Evolutionary conservation across 2,888 invertebrate genomes (phyloP).

Genomic region (Tryphoninae sp.): DNA sequence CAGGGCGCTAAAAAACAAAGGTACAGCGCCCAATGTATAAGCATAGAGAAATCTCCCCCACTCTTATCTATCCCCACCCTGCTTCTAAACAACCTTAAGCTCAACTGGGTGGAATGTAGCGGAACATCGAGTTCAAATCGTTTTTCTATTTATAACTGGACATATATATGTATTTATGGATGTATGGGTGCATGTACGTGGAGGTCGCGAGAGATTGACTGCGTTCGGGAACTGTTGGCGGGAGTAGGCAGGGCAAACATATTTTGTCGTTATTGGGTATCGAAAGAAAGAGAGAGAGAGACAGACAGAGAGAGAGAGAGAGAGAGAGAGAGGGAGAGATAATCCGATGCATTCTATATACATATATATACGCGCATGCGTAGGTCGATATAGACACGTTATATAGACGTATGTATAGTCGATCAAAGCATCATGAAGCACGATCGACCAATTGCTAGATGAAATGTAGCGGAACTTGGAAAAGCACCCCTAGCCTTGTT

Average conservation of each 20-base stretch:
- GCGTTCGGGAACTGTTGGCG: conserved; percentile 57
- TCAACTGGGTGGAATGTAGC: conserved; percentile 63
- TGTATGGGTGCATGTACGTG: background rate
- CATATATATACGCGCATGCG: background rate
- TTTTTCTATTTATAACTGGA: conserved; percentile 61
- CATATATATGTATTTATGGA: background rate
- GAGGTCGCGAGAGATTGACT: conserved; percentile 52
- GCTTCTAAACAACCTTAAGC: too few species aligned
- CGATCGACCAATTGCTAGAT: conserved; percentile 24
- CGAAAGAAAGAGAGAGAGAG: conserved; percentile 26
- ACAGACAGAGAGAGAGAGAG: background rate
- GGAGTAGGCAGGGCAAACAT: conserved; percentile 46
- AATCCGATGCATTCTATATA: conserved; percentile 42
- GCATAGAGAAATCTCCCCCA: too few species aligned
- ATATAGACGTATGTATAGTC: conserved; percentile 11
- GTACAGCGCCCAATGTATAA: too few species aligned
- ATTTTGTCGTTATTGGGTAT: conserved; percentile 58
- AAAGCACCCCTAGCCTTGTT: conserved; percentile 11
- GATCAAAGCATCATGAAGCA: conserved; percentile 26
- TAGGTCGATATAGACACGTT: conserved; percentile 4
- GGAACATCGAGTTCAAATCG: conserved; percentile 63
- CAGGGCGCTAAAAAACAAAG: too few species aligned
- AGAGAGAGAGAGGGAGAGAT: conserved; percentile 28
- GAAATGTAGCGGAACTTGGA: conserved; percentile 35
- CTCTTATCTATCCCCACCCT: too few species aligned